A percentile compares a stretch with the other conserved stretches of the same genome.
Conservation (phyloP, 2,797 vertebrate genomes). For the Galagoides demidoff region DNA sequence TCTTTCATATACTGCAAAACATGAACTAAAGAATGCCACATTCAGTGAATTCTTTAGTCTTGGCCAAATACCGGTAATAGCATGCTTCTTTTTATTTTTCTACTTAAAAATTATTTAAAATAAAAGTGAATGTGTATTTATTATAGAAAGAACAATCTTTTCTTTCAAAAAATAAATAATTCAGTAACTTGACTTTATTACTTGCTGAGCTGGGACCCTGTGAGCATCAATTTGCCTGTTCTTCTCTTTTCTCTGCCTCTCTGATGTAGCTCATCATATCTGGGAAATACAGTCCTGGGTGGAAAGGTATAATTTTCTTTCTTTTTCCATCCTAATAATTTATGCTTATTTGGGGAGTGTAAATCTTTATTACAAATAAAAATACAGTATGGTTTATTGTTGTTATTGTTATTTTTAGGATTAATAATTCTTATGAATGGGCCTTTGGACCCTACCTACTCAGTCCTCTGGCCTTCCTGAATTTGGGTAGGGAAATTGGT, state of each 20-base stretch:
- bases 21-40: background rate
- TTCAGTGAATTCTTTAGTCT: background rate
- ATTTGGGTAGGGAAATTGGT: background rate
- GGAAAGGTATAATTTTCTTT: background rate
- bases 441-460: background rate
- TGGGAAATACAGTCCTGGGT: background rate
- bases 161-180: background rate
- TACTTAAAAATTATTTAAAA: background rate
- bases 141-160: background rate
- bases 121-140: background rate
- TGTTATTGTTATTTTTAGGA: background rate
- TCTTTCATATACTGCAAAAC: background rate
- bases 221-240: background rate
- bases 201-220: background rate
- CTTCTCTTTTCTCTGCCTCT: background rate
- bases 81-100: background rate
- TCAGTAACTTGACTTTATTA: background rate
- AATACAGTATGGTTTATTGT: background rate
- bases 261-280: background rate
- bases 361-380: background rate
- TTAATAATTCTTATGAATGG: background rate
- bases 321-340: background rate
- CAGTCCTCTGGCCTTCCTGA: background rate
- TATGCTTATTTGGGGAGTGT: background rate
- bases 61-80: background rate